Conservation (phyloP, 2,113 vertebrate species). For the Salvelinus sp. region DNA sequence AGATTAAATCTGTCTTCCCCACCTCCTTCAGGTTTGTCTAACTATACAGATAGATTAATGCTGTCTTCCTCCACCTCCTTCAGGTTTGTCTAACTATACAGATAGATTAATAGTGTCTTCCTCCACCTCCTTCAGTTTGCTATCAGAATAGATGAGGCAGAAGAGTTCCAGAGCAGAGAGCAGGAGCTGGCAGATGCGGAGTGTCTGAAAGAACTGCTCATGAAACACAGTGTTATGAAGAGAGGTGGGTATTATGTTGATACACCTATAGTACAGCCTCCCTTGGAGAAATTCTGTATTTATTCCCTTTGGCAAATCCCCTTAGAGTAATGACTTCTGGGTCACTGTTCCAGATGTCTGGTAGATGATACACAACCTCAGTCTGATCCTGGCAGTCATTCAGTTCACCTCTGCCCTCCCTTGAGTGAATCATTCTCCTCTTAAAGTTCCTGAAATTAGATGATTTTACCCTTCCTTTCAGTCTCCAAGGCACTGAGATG, state of each 20-base stretch:
- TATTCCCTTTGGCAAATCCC: not conserved
- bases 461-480: not conserved
- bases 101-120: not conserved
- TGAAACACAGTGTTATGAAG: constrained; percentile 66
- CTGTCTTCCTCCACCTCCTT: too few relatives aligned
- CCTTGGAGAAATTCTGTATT: too few relatives aligned
- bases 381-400: not conserved
- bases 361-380: not conserved
- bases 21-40: constrained; percentile 70
- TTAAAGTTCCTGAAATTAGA: not conserved
- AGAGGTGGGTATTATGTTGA: not conserved
- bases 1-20: too few relatives aligned
- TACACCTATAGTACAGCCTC: not conserved
- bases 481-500: not conserved
- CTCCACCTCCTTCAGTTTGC: constrained; percentile 77
- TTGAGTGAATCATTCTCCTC: not conserved
- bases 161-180: constrained; percentile 74
- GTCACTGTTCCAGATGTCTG: not conserved
- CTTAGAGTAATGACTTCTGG: not conserved
- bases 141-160: constrained; percentile 80
- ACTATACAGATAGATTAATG: not conserved
- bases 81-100: not conserved
- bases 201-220: constrained; percentile 67
- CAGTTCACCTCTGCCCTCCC: not conserved
- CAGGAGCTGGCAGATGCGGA: constrained; percentile 67